These are phyloP conservation scores for Takifugu ocellatus DNA, from an alignment of 2,797 vertebrate species.

Conservation along the genomic window DNA sequence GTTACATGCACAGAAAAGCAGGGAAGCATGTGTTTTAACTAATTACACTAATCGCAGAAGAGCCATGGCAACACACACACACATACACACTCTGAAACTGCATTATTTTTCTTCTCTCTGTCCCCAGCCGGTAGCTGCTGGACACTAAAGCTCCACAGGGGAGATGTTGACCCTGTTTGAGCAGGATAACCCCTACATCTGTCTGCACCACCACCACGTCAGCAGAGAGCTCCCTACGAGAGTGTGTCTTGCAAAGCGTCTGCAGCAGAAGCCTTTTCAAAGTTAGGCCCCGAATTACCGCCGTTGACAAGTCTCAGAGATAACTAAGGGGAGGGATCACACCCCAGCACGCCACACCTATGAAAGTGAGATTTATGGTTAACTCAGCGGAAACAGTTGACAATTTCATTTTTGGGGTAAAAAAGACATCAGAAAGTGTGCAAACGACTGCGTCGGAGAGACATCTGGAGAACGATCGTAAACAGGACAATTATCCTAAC, in stretches of 20 bases:
- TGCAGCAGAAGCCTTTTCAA: conserved; percentile 49
- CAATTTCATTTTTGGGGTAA: conserved; percentile 13
- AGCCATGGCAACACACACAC: conserved; percentile 9
- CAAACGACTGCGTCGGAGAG: conserved; percentile 35
- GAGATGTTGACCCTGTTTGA: conserved; percentile 70
- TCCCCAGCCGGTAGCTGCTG: conserved; percentile 31
- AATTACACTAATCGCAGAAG: conserved; percentile 13
- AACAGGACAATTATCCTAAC: conserved; percentile 50
- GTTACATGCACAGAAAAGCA: conserved; percentile 9
- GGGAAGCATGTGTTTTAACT: conserved; percentile 17
- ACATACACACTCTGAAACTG: conserved; percentile 1
- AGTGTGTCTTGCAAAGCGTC: conserved; percentile 42
- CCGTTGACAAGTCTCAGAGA: conserved; percentile 23
- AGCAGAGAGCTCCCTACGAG: conserved; percentile 59
- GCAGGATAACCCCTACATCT: conserved; percentile 61
- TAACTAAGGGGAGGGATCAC: not conserved
- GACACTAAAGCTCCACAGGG: conserved; percentile 62
- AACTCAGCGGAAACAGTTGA: conserved; percentile 2
- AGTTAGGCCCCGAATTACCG: conserved; percentile 40
- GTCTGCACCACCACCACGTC: conserved; percentile 56
- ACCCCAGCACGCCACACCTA: conserved; percentile 14
- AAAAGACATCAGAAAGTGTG: conserved; percentile 26
- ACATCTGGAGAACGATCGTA: conserved; percentile 45
- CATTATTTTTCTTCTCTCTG: conserved; percentile 15
- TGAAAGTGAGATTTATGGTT: conserved; percentile 17